phyloP scores from a whole-genome alignment of 1,140 invertebrate species.

The Microvelia longipes region DNA sequence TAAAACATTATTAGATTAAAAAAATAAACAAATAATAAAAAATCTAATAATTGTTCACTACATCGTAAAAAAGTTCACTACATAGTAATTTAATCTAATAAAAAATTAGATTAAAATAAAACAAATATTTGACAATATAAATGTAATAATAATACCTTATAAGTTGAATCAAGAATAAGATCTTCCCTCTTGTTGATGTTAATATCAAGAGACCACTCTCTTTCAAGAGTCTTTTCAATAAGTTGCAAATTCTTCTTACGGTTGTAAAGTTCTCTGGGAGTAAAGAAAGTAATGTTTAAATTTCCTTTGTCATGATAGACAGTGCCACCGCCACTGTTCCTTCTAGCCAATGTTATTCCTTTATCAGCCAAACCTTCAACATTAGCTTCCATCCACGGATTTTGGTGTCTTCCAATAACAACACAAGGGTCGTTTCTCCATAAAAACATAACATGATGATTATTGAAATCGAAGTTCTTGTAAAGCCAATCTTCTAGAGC shows the following conservation, averaged over 20 bases:
- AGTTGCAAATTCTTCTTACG: conserved; percentile 70
- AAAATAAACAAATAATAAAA: too few relatives aligned
- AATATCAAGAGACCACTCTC: conserved; percentile 59
- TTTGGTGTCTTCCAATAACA: conserved; percentile 91
- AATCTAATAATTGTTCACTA: too few relatives aligned
- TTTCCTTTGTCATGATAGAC: conserved; percentile 93
- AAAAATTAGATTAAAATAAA: too few relatives aligned
- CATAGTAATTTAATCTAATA: too few relatives aligned
- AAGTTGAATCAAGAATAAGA: conserved; percentile 58
- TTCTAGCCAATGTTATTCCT: conserved; percentile 56
- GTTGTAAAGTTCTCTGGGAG: conserved; percentile 57
- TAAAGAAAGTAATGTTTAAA: conserved; percentile 83
- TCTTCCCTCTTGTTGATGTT: conserved; percentile 64
- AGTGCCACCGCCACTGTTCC: conserved; percentile 90
- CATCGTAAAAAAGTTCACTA: too few relatives aligned
- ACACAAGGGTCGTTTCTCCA: conserved; percentile 88
- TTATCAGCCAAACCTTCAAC: conserved; percentile 38
- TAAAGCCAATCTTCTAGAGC: conserved; percentile 92
- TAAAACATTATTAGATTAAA: too few relatives aligned
- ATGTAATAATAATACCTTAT: conserved; percentile 66
- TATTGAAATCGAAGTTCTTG: conserved; percentile 60
- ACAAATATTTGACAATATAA: too few relatives aligned
- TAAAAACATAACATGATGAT: conserved; percentile 67
- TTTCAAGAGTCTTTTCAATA: conserved; percentile 58
- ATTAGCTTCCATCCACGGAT: conserved; percentile 87